A percentile compares a stretch with the other conserved stretches of the same genome.
Evolutionary conservation across 2,113 vertebrate species (phyloP).

Genomic region (Amblyopsis rosae): DNA sequence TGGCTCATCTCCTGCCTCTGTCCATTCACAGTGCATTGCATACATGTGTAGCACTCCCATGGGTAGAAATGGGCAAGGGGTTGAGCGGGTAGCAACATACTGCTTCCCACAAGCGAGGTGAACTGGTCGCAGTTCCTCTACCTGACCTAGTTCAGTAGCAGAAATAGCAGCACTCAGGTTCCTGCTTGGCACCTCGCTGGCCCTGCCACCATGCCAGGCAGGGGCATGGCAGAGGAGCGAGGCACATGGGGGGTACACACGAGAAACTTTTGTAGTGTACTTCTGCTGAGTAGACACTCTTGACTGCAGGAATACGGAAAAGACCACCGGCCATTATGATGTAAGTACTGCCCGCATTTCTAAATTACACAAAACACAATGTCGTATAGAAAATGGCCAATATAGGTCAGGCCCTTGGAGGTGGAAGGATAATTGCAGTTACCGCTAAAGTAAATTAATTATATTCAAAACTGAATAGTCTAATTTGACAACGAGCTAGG

Average conservation of each 20-base stretch:
- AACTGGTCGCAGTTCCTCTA: conserved; percentile 62
- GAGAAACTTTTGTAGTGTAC: conserved; percentile 7
- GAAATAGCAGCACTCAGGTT: conserved; percentile 92
- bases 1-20: conserved; percentile 38
- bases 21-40: conserved; percentile 37
- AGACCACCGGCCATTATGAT: background rate
- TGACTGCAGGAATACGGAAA: conserved; percentile 3
- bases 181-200: conserved; percentile 84
- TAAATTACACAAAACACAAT: conserved; percentile 11
- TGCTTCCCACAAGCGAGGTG: conserved; percentile 53
- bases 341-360: background rate
- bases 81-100: conserved; percentile 54
- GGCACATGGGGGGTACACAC: conserved; percentile 1
- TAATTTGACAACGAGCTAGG: conserved; percentile 45
- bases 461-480: conserved; percentile 25
- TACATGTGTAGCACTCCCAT: conserved; percentile 31
- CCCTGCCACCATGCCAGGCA: conserved; percentile 50
- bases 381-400: conserved; percentile 4
- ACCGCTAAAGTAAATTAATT: conserved; percentile 1
- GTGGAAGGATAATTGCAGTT: conserved; percentile 12
- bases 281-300: conserved; percentile 29
- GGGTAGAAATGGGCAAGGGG: conserved; percentile 37
- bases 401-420: conserved; percentile 18
- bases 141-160: conserved; percentile 93
- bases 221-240: conserved; percentile 23